These are phyloP conservation scores for Nudaria mundana DNA, from an alignment of 2,888 invertebrate species.

Conservation along the genomic window DNA sequence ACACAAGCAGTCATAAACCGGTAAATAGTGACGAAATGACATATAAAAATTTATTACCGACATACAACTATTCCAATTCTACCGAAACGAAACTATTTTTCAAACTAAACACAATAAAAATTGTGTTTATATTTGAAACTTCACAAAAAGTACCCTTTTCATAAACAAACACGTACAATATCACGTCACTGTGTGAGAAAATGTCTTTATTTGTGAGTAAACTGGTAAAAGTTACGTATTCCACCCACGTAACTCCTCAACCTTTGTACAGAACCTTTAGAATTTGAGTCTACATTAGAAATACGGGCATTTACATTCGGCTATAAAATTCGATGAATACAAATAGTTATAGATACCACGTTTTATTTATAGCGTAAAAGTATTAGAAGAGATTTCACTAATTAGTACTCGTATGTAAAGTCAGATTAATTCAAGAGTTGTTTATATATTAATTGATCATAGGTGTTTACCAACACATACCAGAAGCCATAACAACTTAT, in stretches of 20 bases:
- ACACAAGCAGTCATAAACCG: slow-evolving; percentile 24
- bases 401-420: slow-evolving; percentile 14
- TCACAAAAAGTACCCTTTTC: slow-evolving; percentile 42
- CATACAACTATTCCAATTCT: slow-evolving; percentile 11
- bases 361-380: neutral
- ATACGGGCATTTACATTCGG: slow-evolving; percentile 32
- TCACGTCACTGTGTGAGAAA: slow-evolving; percentile 57
- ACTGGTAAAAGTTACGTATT: slow-evolving; percentile 46
- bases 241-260: slow-evolving; percentile 51
- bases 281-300: slow-evolving; percentile 30
- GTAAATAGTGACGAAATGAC: slow-evolving; percentile 29
- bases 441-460: no score
- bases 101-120: slow-evolving; percentile 40
- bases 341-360: slow-evolving; percentile 13
- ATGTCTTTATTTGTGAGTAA: slow-evolving; percentile 63
- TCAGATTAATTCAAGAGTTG: no score
- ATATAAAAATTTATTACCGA: slow-evolving; percentile 29
- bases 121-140: slow-evolving; percentile 36
- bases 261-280: slow-evolving; percentile 22
- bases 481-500: no score
- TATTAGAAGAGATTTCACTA: slow-evolving; percentile 24
- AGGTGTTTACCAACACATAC: no score
- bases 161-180: slow-evolving; percentile 56
- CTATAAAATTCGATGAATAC: slow-evolving; percentile 31
- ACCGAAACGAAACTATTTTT: slow-evolving; percentile 30